A percentile compares a stretch with the other conserved stretches of the same genome.
phyloP scores from a whole-genome alignment of 2,113 vertebrate species.

The Glaucidium brasilianum region DNA sequence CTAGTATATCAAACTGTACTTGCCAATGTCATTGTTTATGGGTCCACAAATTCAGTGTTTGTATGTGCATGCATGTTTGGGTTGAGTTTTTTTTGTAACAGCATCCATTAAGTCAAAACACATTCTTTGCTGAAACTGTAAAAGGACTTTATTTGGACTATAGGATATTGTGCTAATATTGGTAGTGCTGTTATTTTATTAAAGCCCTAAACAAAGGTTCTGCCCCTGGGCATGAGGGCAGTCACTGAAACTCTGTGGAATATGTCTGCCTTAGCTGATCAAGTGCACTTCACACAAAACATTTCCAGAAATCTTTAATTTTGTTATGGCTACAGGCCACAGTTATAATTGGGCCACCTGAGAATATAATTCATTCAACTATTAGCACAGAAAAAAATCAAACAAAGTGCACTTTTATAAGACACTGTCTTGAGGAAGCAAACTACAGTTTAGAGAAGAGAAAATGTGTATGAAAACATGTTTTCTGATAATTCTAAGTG shows the following conservation, averaged over 20 bases:
- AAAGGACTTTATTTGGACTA: background rate
- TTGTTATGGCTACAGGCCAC: conserved; percentile 63
- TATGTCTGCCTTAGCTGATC: conserved; percentile 57
- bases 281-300: conserved; percentile 57
- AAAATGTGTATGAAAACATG: background rate
- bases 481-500: background rate
- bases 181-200: conserved; percentile 37
- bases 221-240: conserved; percentile 49
- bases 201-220: conserved; percentile 47
- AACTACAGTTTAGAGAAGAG: background rate
- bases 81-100: background rate
- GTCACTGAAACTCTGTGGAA: conserved; percentile 58
- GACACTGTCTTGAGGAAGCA: conserved; percentile 17
- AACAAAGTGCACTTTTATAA: conserved; percentile 32
- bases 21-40: background rate
- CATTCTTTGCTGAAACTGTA: background rate
- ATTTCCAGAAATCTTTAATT: conserved; percentile 70
- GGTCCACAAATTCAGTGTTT: background rate
- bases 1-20: background rate
- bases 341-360: conserved; percentile 71
- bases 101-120: background rate
- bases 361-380: conserved; percentile 66
- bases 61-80: background rate
- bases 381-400: conserved; percentile 4
- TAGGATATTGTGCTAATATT: conserved; percentile 19